Evolutionary conservation across 2,888 invertebrate genomes (phyloP).

Genomic region (Dermolepida albohirtum): DNA sequence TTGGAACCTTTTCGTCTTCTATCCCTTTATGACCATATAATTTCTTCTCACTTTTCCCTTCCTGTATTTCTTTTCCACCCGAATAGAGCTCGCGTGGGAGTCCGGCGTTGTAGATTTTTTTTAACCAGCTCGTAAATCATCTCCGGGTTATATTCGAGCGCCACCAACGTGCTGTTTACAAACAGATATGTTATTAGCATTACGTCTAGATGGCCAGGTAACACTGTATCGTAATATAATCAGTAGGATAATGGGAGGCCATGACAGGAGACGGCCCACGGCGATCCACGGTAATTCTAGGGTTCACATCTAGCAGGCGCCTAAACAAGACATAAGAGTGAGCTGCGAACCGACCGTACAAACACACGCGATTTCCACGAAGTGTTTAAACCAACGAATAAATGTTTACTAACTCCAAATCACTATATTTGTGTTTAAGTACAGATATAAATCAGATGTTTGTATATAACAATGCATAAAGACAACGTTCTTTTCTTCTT

Average conservation of each 20-base stretch:
- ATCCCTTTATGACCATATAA: too few species aligned
- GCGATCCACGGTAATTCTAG: constrained; percentile 58
- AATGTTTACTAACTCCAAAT: constrained; percentile 8
- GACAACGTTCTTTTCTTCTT: too few species aligned
- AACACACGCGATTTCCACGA: constrained; percentile 12
- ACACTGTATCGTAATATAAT: constrained; percentile 48
- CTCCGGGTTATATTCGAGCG: neutral
- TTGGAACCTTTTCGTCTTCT: too few species aligned
- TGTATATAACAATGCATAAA: too few species aligned
- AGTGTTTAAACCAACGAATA: constrained; percentile 1
- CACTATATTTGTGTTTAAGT: neutral
- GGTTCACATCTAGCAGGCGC: constrained; percentile 59
- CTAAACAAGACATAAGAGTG: constrained; percentile 57
- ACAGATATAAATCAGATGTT: too few species aligned
- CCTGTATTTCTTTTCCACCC: too few species aligned
- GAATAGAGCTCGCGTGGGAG: neutral
- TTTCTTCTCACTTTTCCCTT: too few species aligned
- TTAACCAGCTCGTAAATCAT: constrained; percentile 13
- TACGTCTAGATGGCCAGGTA: constrained; percentile 37
- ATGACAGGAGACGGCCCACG: constrained; percentile 57
- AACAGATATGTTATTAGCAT: constrained; percentile 33
- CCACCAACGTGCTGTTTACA: constrained; percentile 13
- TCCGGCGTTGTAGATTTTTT: constrained; percentile 2
- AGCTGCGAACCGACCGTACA: neutral
- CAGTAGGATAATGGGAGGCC: constrained; percentile 53